Evolutionary conservation across 2,797 vertebrate species (phyloP), one percentile per base, ranked within the genome.

Genomic region (Sebastes paucispinis): DNA sequence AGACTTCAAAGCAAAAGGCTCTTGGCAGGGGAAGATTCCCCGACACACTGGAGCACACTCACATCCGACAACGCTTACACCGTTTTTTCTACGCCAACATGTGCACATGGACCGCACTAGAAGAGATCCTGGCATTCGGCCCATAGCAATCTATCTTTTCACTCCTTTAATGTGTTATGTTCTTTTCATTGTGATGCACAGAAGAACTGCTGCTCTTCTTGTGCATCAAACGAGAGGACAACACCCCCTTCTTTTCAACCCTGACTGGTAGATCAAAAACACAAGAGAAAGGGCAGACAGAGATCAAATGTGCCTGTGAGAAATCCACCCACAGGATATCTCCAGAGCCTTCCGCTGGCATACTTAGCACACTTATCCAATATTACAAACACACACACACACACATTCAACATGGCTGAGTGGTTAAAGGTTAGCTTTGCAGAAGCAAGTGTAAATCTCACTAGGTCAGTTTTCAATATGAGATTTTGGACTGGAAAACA

Each of bases 231-330:
- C 73, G 47, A 62, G 81, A 84, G 66, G 81, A 86, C 69, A 65
- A 69, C 72, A 39, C 55, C 50, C n/a, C 73, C 64, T 71, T 71
- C 68, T 47, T 32, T 75, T 83, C 62, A 85, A 81, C 82, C 62
- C 55, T 27, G 71, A 71, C 79, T 84, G 72, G 12, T 6, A 80
- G 88, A 92, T 94, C 86, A 92, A 87, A 90, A 84, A 87, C 71
- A 87, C 79, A 73, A 1, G 55, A 81, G 82, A 88, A 82, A 87
- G 87, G 83, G 69, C 75, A 88, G 79, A 77, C 73, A 24, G 79
- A 85, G 91, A 93, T 94, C 90, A 93, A 91, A 88, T 85, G 81
- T 50, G 83, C 74, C 85, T 81, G 81, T 84, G 85, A 92, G 88
- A 91, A 91, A 88, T 83, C 78, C 83, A 75, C 84, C 82, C 75